These are phyloP conservation scores for Syngnathus floridae DNA, from an alignment of 2,113 vertebrate genomes.

Conservation along the genomic window DNA sequence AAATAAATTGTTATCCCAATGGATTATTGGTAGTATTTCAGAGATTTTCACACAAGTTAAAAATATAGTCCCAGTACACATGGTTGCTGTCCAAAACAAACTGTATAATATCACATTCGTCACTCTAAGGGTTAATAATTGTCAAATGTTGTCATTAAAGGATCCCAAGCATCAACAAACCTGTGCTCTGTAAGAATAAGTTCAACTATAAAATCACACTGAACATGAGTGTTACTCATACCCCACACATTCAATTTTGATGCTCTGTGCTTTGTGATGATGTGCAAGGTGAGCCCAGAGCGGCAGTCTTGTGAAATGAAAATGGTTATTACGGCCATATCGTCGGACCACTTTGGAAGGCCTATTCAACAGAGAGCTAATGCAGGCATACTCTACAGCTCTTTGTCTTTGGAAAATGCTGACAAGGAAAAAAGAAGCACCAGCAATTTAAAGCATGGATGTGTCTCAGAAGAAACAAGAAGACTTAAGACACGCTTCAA, in stretches of 20 bases:
- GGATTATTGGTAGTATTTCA: not conserved
- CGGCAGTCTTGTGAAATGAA: not conserved
- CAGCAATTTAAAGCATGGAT: not conserved
- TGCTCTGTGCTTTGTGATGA: not conserved
- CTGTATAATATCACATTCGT: not conserved
- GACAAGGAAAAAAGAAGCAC: not conserved
- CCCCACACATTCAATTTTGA: not conserved
- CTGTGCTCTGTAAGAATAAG: not conserved
- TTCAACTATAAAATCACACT: not conserved
- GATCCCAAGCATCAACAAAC: not conserved
- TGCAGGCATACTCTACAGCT: not conserved
- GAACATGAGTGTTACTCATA: not conserved
- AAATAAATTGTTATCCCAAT: not conserved
- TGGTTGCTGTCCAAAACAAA: not conserved
- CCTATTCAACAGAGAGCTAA: not conserved
- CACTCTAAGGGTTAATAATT: not conserved
- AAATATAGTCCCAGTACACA: not conserved
- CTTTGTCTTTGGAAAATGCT: not conserved
- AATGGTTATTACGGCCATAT: not conserved
- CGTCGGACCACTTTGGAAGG: not conserved
- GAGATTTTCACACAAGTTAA: constrained; percentile 1
- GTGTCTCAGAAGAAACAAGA: not conserved
- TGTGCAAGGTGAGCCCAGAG: not conserved
- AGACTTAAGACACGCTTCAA: not conserved
- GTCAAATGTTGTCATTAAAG: not conserved